These are phyloP conservation scores for Osmoderma eremita DNA, from an alignment of 2,888 invertebrate species.

Conservation along the genomic window DNA sequence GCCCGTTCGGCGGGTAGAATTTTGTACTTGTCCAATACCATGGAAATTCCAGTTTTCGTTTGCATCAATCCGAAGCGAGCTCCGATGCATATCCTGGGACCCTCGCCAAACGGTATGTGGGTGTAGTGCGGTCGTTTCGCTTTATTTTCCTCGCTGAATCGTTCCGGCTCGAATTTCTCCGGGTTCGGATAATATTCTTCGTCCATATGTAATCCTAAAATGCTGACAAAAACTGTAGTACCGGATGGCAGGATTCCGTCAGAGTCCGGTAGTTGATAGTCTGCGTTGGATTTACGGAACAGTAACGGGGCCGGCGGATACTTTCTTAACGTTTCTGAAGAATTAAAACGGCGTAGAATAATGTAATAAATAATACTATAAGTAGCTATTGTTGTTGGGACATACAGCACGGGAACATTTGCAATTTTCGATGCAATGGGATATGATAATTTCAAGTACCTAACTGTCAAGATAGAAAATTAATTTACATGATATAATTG, in stretches of 20 bases:
- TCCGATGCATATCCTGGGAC: constrained; percentile 35
- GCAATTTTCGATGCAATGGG: too few relatives aligned
- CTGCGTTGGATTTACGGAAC: constrained; percentile 13
- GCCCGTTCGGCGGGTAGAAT: constrained; percentile 3
- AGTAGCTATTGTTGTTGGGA: too few relatives aligned
- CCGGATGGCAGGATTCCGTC: not conserved
- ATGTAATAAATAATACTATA: too few relatives aligned
- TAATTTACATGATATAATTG: too few relatives aligned
- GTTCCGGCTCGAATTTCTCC: constrained; percentile 34
- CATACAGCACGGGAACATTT: too few relatives aligned
- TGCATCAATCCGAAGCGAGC: constrained; percentile 37
- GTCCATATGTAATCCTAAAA: constrained; percentile 34
- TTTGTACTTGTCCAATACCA: constrained; percentile 33
- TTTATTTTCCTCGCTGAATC: constrained; percentile 38
- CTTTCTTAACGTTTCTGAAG: constrained; percentile 37
- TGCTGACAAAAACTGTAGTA: constrained; percentile 31
- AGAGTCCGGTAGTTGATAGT: constrained; percentile 25
- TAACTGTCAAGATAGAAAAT: too few relatives aligned
- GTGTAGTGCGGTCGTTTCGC: not conserved
- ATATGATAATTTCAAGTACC: too few relatives aligned
- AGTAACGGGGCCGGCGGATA: constrained; percentile 21
- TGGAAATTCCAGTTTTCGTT: constrained; percentile 27
- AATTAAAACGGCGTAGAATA: too few relatives aligned
- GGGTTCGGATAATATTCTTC: constrained; percentile 41
- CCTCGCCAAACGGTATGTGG: constrained; percentile 32